Conservation (phyloP, 2,888 invertebrate species). For the Portevinia maculata region DNA sequence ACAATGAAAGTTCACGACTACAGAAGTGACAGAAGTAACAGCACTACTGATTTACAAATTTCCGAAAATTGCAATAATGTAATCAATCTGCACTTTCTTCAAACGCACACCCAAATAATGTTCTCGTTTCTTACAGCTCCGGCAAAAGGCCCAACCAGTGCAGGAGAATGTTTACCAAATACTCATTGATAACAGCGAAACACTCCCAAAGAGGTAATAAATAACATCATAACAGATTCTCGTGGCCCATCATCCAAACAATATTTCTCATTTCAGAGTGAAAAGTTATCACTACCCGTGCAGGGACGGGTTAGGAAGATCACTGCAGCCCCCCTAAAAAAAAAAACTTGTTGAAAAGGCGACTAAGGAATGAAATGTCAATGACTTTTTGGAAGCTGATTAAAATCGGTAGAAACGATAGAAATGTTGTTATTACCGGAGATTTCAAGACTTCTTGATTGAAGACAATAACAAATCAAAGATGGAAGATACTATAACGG, state of each 20-base stretch:
- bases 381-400: too few relatives aligned
- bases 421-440: too few relatives aligned
- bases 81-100: neutral
- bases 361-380: too few relatives aligned
- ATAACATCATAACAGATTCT: neutral
- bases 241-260: neutral
- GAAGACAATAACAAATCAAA: too few relatives aligned
- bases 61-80: constrained; percentile 85
- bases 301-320: too few relatives aligned
- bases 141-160: constrained; percentile 80
- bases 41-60: constrained; percentile 76
- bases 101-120: neutral
- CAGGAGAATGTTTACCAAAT: constrained; percentile 85
- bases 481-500: too few relatives aligned
- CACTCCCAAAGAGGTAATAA: constrained; percentile 84
- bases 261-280: constrained; percentile 81
- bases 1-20: constrained; percentile 82
- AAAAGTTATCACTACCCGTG: constrained; percentile 85
- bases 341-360: too few relatives aligned
- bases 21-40: constrained; percentile 76
- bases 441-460: too few relatives aligned
- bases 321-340: too few relatives aligned
- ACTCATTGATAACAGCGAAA: constrained; percentile 83
- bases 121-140: constrained; percentile 73
- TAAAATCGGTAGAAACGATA: too few relatives aligned